Conservation (phyloP, 2,888 invertebrate genomes). For the Morpho deidamia region DNA sequence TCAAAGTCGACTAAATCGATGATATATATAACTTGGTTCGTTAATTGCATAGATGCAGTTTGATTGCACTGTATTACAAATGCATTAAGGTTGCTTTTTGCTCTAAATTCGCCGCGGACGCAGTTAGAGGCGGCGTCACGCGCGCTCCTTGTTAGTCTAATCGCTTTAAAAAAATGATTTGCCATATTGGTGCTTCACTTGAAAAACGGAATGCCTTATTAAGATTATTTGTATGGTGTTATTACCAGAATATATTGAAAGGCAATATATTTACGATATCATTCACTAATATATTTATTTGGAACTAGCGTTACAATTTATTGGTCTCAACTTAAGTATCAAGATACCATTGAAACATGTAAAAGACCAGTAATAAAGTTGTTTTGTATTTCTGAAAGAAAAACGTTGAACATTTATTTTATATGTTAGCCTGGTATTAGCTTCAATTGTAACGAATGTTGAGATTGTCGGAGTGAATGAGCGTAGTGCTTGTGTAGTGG, state of each 20-base stretch:
- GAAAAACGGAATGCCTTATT: constrained; percentile 16
- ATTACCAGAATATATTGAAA: background rate
- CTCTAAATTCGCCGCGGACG: constrained; percentile 31
- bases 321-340: too few relatives aligned
- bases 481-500: too few relatives aligned
- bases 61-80: constrained; percentile 12
- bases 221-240: constrained; percentile 12
- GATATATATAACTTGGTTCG: constrained; percentile 9
- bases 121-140: constrained; percentile 62
- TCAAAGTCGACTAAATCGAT: constrained; percentile 25
- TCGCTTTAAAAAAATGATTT: constrained; percentile 44
- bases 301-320: too few relatives aligned
- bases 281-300: too few relatives aligned
- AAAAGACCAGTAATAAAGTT: too few relatives aligned
- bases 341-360: too few relatives aligned
- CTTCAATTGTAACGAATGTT: too few relatives aligned
- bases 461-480: too few relatives aligned
- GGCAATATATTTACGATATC: too few relatives aligned
- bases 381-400: too few relatives aligned
- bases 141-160: constrained; percentile 65
- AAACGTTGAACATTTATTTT: too few relatives aligned
- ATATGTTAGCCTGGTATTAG: too few relatives aligned
- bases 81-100: constrained; percentile 30
- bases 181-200: constrained; percentile 25
- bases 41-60: constrained; percentile 25